Percentiles rank a stretch among this genome's conserved stretches.
phyloP scores from a whole-genome alignment of 2,888 invertebrate species.

The Lottia gigantea region DNA sequence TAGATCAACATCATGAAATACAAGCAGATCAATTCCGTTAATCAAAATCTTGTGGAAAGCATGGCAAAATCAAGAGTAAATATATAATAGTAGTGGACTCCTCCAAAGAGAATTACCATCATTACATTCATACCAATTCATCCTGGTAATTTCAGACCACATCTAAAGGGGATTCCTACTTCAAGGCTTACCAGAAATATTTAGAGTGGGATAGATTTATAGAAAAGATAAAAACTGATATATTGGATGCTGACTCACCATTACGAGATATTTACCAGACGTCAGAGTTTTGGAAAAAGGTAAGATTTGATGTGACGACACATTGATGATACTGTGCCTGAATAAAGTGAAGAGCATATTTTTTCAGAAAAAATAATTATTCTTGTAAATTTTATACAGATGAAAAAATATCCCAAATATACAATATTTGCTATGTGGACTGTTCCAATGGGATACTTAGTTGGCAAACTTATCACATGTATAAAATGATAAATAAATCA shows the following conservation, averaged over 20 bases:
- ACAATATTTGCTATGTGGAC: not conserved
- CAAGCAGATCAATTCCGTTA: too few relatives aligned
- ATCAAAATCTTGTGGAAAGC: too few relatives aligned
- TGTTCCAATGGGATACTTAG: too few relatives aligned
- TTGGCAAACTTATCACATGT: too few relatives aligned
- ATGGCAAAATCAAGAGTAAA: too few relatives aligned
- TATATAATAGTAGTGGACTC: too few relatives aligned
- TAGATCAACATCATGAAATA: too few relatives aligned
- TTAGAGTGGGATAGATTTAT: slow-evolving; percentile 58
- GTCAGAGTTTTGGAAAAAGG: slow-evolving; percentile 64
- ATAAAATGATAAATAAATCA: too few relatives aligned
- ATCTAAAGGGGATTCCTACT: slow-evolving; percentile 59
- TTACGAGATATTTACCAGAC: slow-evolving; percentile 57
- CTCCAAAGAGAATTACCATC: too few relatives aligned
- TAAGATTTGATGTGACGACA: slow-evolving; percentile 23
- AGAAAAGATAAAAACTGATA: slow-evolving; percentile 36
- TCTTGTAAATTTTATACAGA: not conserved
- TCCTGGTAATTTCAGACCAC: slow-evolving; percentile 50
- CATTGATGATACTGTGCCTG: too few relatives aligned
- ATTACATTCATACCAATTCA: too few relatives aligned
- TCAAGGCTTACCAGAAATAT: slow-evolving; percentile 58
- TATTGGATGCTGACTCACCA: slow-evolving; percentile 47
- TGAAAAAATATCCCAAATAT: not conserved
- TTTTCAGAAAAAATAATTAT: not conserved
- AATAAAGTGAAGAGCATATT: too few relatives aligned